phyloP scores from a whole-genome alignment of 1,140 invertebrate genomes.

The Ceratina australensis region DNA sequence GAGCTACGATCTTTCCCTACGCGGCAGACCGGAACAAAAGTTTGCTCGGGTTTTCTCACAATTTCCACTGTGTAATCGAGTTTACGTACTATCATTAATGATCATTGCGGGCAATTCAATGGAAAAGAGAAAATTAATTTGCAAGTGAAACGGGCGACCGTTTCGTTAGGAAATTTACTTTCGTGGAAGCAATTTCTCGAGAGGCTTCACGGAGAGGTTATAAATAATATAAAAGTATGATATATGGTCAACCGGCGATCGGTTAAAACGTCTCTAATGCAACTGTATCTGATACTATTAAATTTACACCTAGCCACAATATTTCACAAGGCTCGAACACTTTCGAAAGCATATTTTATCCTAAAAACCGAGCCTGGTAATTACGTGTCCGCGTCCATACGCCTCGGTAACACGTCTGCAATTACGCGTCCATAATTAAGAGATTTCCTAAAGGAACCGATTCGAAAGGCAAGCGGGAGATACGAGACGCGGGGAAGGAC shows the following conservation, averaged over 20 bases:
- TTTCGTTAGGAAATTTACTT: background rate
- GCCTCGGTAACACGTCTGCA: background rate
- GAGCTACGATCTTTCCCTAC: constrained; percentile 17
- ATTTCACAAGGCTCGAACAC: background rate
- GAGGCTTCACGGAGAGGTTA: background rate
- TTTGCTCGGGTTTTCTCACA: constrained; percentile 34
- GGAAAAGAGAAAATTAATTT: background rate
- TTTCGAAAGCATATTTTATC: background rate
- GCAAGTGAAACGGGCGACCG: too few species aligned
- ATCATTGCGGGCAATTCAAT: background rate
- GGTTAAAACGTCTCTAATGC: too few species aligned
- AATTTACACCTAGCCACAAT: background rate
- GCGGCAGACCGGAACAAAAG: constrained; percentile 50
- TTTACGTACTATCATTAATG: background rate
- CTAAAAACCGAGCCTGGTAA: background rate
- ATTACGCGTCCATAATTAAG: background rate
- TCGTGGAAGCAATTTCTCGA: constrained; percentile 1
- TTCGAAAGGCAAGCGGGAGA: constrained; percentile 7
- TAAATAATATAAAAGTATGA: too few species aligned
- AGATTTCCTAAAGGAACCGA: background rate
- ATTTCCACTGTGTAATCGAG: constrained; percentile 34
- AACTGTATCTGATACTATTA: background rate
- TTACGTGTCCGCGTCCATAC: background rate
- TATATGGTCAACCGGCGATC: too few species aligned
- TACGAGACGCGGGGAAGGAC: background rate